Evolutionary conservation across 2,797 vertebrate genomes (phyloP), one percentile per base, ranked within the genome.

Genomic region (Petrocephalus schoutedeni): DNA sequence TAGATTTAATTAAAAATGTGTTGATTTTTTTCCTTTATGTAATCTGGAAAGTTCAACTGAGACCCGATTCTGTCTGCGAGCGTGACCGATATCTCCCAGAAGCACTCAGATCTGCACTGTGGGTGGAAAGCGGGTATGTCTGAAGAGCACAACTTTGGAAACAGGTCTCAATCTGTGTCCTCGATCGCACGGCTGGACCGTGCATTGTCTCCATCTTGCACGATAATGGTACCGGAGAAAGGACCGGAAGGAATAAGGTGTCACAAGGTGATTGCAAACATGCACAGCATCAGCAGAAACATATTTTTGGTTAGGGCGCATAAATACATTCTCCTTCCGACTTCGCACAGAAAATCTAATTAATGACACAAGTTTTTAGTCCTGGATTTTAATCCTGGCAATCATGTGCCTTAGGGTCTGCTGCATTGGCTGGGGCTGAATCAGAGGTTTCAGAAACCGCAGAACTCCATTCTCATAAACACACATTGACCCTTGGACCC

Each of bases 381-480:
- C 19, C 2, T 2, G 36, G 32, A 45, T 77, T 77, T 77, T 8
- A 45, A 19, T 14, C 36, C 32, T 49, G 41, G 14, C 41, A 80
- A 9, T 80, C 74, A 21, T 7, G 74, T 80, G 41, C 74, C 41
- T 80, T 80, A 45, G 41, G 41, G 19, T 49, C 74, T 49, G 74
- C 21, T 54, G 28, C n/a, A 12, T 23, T 9, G 80, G n/a, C 80
- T 54, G 80, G 21, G 4, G 10, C 49, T 23, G 9, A 54, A 84
- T 54, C 80, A 84, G 51, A 23, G 45, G n/a, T 51, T 84, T 54
- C 45, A 51, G 23, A 51, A 84, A 54, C 80, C 80, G 21, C 80
- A 51, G 45, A 21, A 84, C 80, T 84, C 58, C 80, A 51, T 23
- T 84, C 80, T 84, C 80, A 84, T 84, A 84, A 84, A 84, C 80